These are phyloP conservation scores for Muricea muricata DNA, from an alignment of 92 coral and sea anemone genomes.

Conservation along the genomic window DNA sequence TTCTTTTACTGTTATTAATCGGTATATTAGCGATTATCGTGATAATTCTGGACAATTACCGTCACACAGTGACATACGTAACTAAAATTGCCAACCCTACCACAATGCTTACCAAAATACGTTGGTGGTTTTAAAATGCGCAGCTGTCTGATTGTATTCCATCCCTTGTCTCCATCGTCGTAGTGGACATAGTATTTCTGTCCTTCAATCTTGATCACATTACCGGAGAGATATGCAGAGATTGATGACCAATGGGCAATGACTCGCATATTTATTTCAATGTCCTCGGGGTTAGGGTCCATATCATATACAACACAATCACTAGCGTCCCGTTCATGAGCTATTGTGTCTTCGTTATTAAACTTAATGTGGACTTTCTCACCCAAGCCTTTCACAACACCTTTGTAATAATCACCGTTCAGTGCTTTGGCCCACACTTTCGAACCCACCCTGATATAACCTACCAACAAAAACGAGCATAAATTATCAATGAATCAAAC, in stretches of 20 bases:
- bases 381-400: constrained; percentile 91
- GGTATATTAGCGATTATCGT: too few relatives aligned
- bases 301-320: constrained; percentile 96
- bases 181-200: constrained; percentile 95
- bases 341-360: constrained; percentile 96
- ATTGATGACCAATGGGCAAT: constrained; percentile 98
- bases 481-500: background rate
- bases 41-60: too few relatives aligned
- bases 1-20: too few relatives aligned
- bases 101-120: constrained; percentile 83
- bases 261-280: constrained; percentile 87
- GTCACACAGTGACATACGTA: too few relatives aligned
- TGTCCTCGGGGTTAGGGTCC: constrained; percentile 85
- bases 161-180: constrained; percentile 96
- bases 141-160: constrained; percentile 81
- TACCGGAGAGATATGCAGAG: constrained; percentile 92
- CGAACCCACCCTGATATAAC: constrained; percentile 98
- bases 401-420: constrained; percentile 97
- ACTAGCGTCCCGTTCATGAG: constrained; percentile 86
- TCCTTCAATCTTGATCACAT: constrained; percentile 84
- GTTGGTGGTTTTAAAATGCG: constrained; percentile 92
- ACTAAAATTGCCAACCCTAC: too few relatives aligned
- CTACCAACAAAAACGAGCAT: constrained; percentile 43
- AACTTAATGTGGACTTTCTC: constrained; percentile 97
- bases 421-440: constrained; percentile 98